Percentiles rank a stretch among this genome's conserved stretches.
Evolutionary conservation across 2,113 vertebrate species (phyloP).

Genomic region (Seriola quinqueradiata): DNA sequence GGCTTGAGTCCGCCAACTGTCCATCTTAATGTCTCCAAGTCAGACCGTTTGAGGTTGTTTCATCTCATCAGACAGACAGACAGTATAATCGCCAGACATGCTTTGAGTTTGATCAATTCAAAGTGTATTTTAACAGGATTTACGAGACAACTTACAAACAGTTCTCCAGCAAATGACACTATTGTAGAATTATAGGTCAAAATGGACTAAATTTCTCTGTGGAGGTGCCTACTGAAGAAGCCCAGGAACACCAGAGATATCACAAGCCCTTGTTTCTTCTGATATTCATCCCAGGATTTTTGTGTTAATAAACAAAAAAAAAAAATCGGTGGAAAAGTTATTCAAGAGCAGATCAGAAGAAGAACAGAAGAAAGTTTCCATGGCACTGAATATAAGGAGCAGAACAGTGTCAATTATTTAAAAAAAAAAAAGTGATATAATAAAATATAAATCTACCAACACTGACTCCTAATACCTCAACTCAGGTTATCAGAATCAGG

Average conservation of each 20-base stretch:
- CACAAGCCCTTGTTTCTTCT: slow-evolving; percentile 1
- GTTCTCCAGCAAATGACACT: background rate
- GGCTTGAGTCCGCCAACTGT: slow-evolving; percentile 35
- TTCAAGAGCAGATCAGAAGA: background rate
- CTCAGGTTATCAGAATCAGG: background rate
- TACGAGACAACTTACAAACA: slow-evolving; percentile 28
- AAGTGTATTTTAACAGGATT: slow-evolving; percentile 44
- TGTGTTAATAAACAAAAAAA: background rate
- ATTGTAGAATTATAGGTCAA: background rate
- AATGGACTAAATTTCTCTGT: background rate
- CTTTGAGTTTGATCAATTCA: slow-evolving; percentile 33
- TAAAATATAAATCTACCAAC: background rate
- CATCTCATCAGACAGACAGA: slow-evolving; percentile 34
- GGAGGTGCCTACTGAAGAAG: slow-evolving; percentile 7
- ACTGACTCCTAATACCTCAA: background rate
- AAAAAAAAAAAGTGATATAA: background rate
- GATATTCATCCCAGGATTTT: background rate
- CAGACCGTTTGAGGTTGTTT: slow-evolving; percentile 32
- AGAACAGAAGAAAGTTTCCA: background rate
- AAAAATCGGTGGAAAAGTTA: background rate
- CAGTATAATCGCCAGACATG: slow-evolving; percentile 36
- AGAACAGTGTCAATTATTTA: background rate
- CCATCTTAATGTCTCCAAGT: slow-evolving; percentile 39
- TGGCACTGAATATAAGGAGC: no score
- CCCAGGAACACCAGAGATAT: background rate